Evolutionary conservation across 1,140 invertebrate genomes (phyloP), one percentile per base, ranked within the genome.

Genomic region (Sitophilus oryzae): DNA sequence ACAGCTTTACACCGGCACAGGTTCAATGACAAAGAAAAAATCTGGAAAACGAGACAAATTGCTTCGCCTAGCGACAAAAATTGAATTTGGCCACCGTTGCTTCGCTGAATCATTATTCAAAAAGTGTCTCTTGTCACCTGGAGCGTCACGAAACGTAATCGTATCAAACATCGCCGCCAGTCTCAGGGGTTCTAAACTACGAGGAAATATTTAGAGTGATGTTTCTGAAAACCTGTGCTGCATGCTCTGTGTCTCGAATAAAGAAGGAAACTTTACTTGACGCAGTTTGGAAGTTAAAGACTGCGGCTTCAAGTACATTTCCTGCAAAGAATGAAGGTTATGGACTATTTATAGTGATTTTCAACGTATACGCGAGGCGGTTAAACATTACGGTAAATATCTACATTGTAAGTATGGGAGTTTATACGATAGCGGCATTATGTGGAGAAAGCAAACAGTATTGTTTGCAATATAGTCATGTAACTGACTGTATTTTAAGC

Each of bases 91-190:
- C 44, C 20, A 55, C 42, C 44, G 42, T 55, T n/a, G n/a, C 52
- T 47, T 35, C 47, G 36, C 35, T 11, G 44, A 43, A 55, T 55
- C 52, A 48, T 55, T 55, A 55, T 55, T 55, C 52, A 55, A 55
- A 55, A 55, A 55, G 52, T 42, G 52, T 55, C 48, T 36, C 35
- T 23, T 45, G 44, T 55, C 52, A 55, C 44, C 44, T 48, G 52
- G 44, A 55, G 52, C 52, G 44, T 55, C 52, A 42, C 44, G 44
- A n/a, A 47, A 55, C 44, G 52, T 55, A 55, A 55, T 55, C 44
- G 48, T 43, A 55, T 55, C 44, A 55, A 55, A 53, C 49, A 43
- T 36, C 41, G 52, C 45, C 44, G 44, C n/a, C 14, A 3, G 1
- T 52, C 40, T 21, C 52, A 3, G 19, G 44, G 52, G 44, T 45